Conservation (phyloP, 2,113 vertebrate genomes). For the Campylomormyrus numenius region DNA sequence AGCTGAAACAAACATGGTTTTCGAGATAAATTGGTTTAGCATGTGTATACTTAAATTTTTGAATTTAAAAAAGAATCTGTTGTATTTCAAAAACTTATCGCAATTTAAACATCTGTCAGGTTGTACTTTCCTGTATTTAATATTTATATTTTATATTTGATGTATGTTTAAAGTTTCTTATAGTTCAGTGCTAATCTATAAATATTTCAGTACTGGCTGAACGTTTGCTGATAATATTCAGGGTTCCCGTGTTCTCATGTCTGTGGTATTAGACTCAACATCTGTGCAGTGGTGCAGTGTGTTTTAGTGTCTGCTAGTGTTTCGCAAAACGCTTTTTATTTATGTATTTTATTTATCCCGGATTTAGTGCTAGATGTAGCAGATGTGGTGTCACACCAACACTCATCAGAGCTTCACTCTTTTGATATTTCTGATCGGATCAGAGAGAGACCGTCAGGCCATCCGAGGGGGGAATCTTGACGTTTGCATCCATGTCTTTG, state of each 20-base stretch:
- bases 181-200: not conserved
- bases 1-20: not conserved
- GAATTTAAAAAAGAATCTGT: not conserved
- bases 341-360: not conserved
- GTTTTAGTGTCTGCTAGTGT: not conserved
- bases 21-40: not conserved
- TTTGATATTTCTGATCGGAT: not conserved
- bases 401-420: not conserved
- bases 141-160: not conserved
- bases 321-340: not conserved
- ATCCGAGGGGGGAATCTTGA: not conserved
- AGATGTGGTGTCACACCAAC: not conserved
- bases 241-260: not conserved
- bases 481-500: not conserved
- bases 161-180: not conserved
- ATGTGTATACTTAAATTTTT: not conserved
- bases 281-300: not conserved
- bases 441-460: not conserved
- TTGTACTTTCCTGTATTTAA: not conserved
- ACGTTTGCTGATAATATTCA: not conserved
- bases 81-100: not conserved
- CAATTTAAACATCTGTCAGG: slow-evolving; percentile 1
- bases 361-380: not conserved
- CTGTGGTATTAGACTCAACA: not conserved
- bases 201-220: not conserved